Percentiles rank a stretch among this genome's conserved stretches.
phyloP scores from a whole-genome alignment of 2,797 vertebrate species.

The Channallabes apus region DNA sequence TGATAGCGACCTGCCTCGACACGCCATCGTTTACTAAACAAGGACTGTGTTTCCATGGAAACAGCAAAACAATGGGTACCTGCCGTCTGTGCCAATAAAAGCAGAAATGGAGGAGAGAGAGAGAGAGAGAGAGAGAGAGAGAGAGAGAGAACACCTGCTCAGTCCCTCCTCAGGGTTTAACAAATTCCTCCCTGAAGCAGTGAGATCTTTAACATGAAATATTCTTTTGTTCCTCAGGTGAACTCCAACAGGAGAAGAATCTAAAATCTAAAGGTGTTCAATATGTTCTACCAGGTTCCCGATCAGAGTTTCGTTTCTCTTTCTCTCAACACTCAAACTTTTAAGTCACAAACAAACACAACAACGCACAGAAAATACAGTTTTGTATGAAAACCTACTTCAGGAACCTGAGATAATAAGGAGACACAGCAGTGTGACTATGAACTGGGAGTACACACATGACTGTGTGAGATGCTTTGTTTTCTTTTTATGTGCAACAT shows the following conservation, averaged over 20 bases:
- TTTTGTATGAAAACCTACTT: too few species aligned
- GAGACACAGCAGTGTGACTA: too few species aligned
- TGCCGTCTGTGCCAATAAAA: conserved; percentile 58
- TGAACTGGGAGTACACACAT: too few species aligned
- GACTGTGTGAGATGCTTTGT: too few species aligned
- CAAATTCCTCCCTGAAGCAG: conserved; percentile 58
- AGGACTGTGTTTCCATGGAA: conserved; percentile 64
- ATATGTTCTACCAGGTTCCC: not conserved
- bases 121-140: conserved; percentile 40
- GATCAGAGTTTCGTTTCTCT: not conserved
- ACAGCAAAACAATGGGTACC: conserved; percentile 59
- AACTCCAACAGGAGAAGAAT: conserved; percentile 28
- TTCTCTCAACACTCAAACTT: too few species aligned
- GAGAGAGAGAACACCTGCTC: conserved; percentile 66
- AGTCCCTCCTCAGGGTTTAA: conserved; percentile 64
- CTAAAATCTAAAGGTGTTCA: not conserved
- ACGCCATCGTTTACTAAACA: conserved; percentile 68
- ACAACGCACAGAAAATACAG: too few species aligned
- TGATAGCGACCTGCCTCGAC: conserved; percentile 68
- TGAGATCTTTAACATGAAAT: conserved; percentile 50
- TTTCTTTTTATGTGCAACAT: too few species aligned
- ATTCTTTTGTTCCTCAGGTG: conserved; percentile 53
- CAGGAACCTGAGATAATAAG: too few species aligned
- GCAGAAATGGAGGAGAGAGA: conserved; percentile 32
- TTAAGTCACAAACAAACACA: too few species aligned